Conservation (phyloP, 2,797 vertebrate species). For the Miichthys miiuy region DNA sequence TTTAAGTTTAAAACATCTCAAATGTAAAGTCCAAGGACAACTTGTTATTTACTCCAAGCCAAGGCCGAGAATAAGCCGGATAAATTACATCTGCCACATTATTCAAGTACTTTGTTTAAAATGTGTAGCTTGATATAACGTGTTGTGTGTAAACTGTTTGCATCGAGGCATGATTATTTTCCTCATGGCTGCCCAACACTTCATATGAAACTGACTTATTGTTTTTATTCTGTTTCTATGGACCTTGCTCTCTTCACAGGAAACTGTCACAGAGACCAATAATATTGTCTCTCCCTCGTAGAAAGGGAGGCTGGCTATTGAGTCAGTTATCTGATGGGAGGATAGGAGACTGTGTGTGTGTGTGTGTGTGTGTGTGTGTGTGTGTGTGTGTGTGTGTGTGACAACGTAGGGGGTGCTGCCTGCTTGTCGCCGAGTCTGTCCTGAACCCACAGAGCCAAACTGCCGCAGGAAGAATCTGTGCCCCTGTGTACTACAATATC, state of each 20-base stretch:
- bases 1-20: not conserved
- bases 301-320: constrained; percentile 49
- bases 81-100: constrained; percentile 15
- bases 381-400: constrained; percentile 5
- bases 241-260: constrained; percentile 34
- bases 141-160: constrained; percentile 12
- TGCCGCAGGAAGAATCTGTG: constrained; percentile 72
- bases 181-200: not conserved
- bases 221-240: constrained; percentile 35
- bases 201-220: constrained; percentile 3
- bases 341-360: constrained; percentile 15
- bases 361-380: constrained; percentile 22
- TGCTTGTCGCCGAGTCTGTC: constrained; percentile 58
- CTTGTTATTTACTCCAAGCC: constrained; percentile 27
- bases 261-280: constrained; percentile 57
- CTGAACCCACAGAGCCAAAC: constrained; percentile 68
- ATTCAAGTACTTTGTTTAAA: not conserved
- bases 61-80: constrained; percentile 10
- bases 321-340: constrained; percentile 60
- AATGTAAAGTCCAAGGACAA: constrained; percentile 24
- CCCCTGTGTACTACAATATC: constrained; percentile 82
- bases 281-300: constrained; percentile 55
- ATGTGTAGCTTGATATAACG: constrained; percentile 1
- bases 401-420: constrained; percentile 42
- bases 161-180: constrained; percentile 7